Evolutionary conservation across 2,888 invertebrate species (phyloP).

Genomic region (Drosophila maculinotata): DNA sequence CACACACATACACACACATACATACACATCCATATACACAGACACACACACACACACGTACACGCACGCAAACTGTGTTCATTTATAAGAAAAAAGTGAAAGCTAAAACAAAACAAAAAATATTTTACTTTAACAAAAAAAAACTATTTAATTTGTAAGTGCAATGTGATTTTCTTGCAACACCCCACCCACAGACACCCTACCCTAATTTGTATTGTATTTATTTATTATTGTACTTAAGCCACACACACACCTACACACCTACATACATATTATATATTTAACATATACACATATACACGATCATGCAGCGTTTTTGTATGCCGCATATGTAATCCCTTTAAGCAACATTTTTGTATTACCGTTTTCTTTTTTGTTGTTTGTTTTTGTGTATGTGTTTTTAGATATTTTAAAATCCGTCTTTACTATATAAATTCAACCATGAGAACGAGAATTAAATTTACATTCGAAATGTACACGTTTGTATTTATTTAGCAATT

Average conservation of each 20-base stretch:
- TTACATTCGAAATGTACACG: conserved; percentile 69
- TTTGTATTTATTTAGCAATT: conserved; percentile 3
- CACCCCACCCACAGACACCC: conserved; percentile 1
- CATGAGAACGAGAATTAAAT: conserved; percentile 63
- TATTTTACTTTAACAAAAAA: conserved; percentile 29
- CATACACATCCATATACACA: conserved; percentile 27
- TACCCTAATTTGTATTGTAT: conserved; percentile 33
- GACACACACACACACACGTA: conserved; percentile 30
- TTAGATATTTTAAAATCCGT: conserved; percentile 45
- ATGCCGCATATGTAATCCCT: conserved; percentile 4
- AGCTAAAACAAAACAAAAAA: conserved; percentile 12
- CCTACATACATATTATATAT: conserved; percentile 26
- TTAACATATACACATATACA: conserved; percentile 22
- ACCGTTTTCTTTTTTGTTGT: not conserved
- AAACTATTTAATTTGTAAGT: conserved; percentile 65
- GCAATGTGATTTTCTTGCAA: conserved; percentile 64
- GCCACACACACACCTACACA: conserved; percentile 27
- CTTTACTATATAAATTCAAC: conserved; percentile 50
- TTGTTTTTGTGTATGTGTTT: conserved; percentile 24
- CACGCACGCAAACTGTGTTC: conserved; percentile 71
- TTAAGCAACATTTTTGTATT: conserved; percentile 7
- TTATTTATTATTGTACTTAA: conserved; percentile 62
- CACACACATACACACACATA: conserved; percentile 41
- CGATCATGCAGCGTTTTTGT: conserved; percentile 13
- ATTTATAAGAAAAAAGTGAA: conserved; percentile 48